Evolutionary conservation across 2,888 invertebrate genomes (phyloP), one percentile per base, ranked within the genome.

Genomic region (Drosophila paramelanica): DNA sequence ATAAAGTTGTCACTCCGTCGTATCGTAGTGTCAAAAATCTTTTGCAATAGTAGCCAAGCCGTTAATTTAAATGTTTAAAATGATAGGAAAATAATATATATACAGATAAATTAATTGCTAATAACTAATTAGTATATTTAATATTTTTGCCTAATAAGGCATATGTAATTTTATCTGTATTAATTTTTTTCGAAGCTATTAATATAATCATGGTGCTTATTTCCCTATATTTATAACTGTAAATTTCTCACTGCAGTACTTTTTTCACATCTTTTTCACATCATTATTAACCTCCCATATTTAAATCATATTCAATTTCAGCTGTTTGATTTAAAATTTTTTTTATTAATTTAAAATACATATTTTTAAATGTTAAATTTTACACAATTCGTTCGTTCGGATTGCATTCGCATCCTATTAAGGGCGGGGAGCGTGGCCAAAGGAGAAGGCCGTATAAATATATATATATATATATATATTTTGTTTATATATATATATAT

Each of bases 331-430:
- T 83, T 23, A 23, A 23, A 23, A 23, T 81, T 58, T 55, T 67
- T 75, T 76, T 79, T 79, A 57, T 78, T 74, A 67, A 47, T 65
- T 78, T 74, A 75, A 76, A 76, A 76, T 79, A 76, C 65, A 76
- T 49, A 39, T 61, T 60, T 64, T 75, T 67, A 45, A 70, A 76
- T 79, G 67, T 73, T 77, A 45, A 58, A 57, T 77, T 80, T 74
- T 69, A 71, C 50, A 82, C 61, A 53, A 36, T 82, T 88, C 73
- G 70, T 68, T 88, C 69, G 80, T 65, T 73, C 64, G 83, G 83
- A 85, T 69, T 69, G 79, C 65, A 65, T 72, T 46, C 45, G 64
- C 33, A 68, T 71, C 71, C 60, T 66, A 42, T 47, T 46, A 31
- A 27, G 20, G 45, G 33, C 31, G 31, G 33, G 41, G 33, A 27